phyloP scores from a whole-genome alignment of 2,888 invertebrate species.

The Melolontha melolontha region DNA sequence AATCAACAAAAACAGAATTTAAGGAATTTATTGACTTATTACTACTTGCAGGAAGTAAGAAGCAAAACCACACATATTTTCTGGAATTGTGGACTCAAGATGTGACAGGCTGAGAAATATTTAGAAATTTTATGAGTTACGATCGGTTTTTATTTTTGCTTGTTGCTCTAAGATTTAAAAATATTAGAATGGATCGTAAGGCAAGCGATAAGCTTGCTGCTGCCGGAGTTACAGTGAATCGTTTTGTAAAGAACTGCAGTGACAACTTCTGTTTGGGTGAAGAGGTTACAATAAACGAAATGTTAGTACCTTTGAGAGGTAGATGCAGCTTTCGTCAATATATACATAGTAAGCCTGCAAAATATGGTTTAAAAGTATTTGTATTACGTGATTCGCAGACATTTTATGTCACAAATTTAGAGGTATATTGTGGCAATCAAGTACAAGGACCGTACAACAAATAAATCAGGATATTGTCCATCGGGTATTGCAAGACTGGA shows the following conservation, averaged over 20 bases:
- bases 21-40: constrained; percentile 49
- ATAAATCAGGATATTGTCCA: constrained; percentile 37
- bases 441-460: constrained; percentile 40
- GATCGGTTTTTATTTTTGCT: constrained; percentile 45
- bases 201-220: constrained; percentile 5
- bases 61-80: too few relatives aligned
- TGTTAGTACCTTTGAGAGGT: too few relatives aligned
- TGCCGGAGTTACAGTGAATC: too few relatives aligned
- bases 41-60: constrained; percentile 47
- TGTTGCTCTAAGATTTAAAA: constrained; percentile 40
- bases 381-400: constrained; percentile 1
- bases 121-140: constrained; percentile 48
- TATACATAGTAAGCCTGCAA: constrained; percentile 15
- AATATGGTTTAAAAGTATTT: constrained; percentile 22
- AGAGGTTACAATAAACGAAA: constrained; percentile 9
- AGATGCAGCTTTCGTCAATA: constrained; percentile 10
- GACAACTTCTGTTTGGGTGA: constrained; percentile 10
- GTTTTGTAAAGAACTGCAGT: constrained; percentile 13
- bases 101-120: too few relatives aligned
- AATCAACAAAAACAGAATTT: constrained; percentile 47
- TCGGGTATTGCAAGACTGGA: constrained; percentile 14
- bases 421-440: too few relatives aligned
- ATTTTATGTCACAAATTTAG: too few relatives aligned
- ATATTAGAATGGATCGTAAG: constrained; percentile 21
- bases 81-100: too few relatives aligned